Evolutionary conservation across 1,140 invertebrate genomes (phyloP), one percentile per base, ranked within the genome.

Genomic region (Drosophila eugracilis): DNA sequence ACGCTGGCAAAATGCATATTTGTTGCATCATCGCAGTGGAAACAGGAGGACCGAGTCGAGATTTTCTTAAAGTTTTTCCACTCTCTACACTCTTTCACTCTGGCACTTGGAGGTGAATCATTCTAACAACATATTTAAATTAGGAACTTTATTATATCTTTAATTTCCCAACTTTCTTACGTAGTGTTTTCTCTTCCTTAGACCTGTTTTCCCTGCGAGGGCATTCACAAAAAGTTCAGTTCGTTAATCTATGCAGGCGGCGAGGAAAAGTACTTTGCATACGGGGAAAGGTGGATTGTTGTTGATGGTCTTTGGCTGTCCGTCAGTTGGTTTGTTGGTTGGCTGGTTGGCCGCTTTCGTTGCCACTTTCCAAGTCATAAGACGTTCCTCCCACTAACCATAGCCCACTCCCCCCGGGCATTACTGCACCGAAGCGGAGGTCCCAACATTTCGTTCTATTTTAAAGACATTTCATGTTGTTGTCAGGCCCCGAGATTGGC

Each of bases 381-480:
- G 80, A 85, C 80, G 76, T 69, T 80, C 65, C 78, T 78, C 78
- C 21, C 12, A 14, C 17, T n/a, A n/a, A n/a, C n/a, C n/a, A n/a
- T n/a, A 39, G 26, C 42, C 37, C 26, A 5, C 26, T 4, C 42
- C 49, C 4, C 53, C 5, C 57, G 24, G 5, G 36, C 42, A 42
- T 59, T 59, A 42, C 36, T n/a, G 32, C 7, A 28, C 24, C 12
- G n/a, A 12, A 34, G 32, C 10, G 19, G 17, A 30, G 30, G 19
- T 41, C 34, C 42, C 59, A 84, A 78, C 72, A 85, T 84, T 84
- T 86, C 80, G 81, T 86, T 86, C 80, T 81, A 85, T 85, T 85
- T 85, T 86, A 88, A 88, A 86, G 83, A 81, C 83, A 86, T 80
- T 86, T 86, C 77, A 81, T 75, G 65, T 75, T 79, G 54, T 65